These are phyloP conservation scores for Drosophila mauritiana DNA, from an alignment of 1,140 invertebrate species.

Conservation along the genomic window DNA sequence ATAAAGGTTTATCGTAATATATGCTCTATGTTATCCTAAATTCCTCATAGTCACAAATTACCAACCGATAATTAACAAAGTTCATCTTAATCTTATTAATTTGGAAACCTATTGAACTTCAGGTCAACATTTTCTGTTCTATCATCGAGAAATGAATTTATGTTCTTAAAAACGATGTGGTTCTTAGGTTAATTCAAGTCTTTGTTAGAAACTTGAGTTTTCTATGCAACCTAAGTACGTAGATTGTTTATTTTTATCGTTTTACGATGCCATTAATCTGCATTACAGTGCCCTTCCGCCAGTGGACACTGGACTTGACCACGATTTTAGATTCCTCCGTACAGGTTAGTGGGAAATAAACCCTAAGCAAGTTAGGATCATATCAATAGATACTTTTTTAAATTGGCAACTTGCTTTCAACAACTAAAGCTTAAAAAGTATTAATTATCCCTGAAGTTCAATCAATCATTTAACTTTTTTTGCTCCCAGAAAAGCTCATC, in stretches of 20 bases:
- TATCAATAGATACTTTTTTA: neutral
- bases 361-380: neutral
- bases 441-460: slow-evolving; percentile 15
- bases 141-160: neutral
- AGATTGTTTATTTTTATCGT: slow-evolving; percentile 8
- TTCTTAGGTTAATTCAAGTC: neutral
- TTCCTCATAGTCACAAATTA: no score
- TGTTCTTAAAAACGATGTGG: neutral
- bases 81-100: neutral
- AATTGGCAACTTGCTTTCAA: neutral
- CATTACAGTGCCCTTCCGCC: slow-evolving; percentile 25
- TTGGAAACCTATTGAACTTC: slow-evolving; percentile 5
- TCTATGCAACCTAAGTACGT: neutral
- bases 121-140: neutral
- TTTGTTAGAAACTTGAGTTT: neutral
- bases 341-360: slow-evolving; percentile 25
- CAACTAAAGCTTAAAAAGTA: neutral
- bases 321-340: slow-evolving; percentile 16
- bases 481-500: neutral
- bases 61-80: no score
- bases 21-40: no score
- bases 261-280: slow-evolving; percentile 21
- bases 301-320: slow-evolving; percentile 37
- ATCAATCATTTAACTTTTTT: neutral
- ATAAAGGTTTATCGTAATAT: no score